phyloP scores from a whole-genome alignment of 2,797 vertebrate species.

The Sarcophilus harrisii region DNA sequence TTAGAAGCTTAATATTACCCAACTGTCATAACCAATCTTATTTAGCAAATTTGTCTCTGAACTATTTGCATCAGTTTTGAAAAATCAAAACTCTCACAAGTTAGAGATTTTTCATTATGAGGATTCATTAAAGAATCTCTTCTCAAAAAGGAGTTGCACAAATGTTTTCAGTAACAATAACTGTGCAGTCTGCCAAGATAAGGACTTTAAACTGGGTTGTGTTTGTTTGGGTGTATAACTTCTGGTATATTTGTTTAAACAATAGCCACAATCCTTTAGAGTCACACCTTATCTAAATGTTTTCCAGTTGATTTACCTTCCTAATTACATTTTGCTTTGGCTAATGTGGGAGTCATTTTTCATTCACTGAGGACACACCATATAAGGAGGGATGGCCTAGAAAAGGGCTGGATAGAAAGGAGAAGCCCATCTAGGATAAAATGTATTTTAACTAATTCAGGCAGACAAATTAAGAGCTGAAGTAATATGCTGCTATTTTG shows the following conservation, averaged over 20 bases:
- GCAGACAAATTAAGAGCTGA: neutral
- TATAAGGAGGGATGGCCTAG: neutral
- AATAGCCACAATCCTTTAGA: neutral
- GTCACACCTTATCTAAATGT: neutral
- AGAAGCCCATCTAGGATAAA: neutral
- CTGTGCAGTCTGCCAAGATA: neutral
- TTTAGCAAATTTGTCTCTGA: neutral
- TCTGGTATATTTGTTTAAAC: neutral
- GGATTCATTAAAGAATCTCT: neutral
- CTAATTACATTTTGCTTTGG: neutral
- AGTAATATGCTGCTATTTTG: slow-evolving; percentile 17
- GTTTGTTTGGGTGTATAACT: neutral
- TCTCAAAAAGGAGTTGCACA: neutral
- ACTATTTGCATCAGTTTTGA: neutral
- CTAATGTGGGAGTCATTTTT: slow-evolving; percentile 21
- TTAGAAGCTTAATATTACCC: neutral
- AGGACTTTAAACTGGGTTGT: neutral
- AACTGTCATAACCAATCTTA: neutral
- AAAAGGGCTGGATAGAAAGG: slow-evolving; percentile 1
- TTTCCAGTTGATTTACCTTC: slow-evolving; percentile 5
- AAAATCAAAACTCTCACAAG: neutral
- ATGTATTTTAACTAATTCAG: neutral
- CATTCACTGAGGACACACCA: slow-evolving; percentile 11
- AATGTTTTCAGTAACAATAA: neutral
- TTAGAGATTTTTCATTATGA: neutral